Evolutionary conservation across 1,140 invertebrate genomes (phyloP), one percentile per base, ranked within the genome.

Genomic region (Steinernema khuongi): DNA sequence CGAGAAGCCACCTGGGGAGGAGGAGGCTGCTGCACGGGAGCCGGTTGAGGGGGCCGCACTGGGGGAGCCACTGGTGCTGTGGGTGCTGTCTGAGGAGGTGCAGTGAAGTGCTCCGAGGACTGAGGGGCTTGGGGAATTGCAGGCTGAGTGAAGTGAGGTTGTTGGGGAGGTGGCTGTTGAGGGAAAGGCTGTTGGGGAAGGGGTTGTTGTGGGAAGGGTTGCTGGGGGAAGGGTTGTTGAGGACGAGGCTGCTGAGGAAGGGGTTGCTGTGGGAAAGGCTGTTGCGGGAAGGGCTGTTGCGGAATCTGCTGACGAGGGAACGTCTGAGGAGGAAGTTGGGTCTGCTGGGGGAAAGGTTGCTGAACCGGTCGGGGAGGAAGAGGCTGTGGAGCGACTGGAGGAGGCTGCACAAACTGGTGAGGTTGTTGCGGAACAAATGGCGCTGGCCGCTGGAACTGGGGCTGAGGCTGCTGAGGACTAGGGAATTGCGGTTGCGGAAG

Each of bases 381-480:
- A 28, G 73, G 17, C 32, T 76, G 74, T 31, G 19, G 73, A 19
- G 32, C 19, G n/a, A 33, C 30, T 7, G 74, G 72, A 66, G 71
- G 73, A 22, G 19, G 19, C 7, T 7, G 67, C 22, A 76, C 70
- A 70, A 70, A 70, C 14, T 31, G 67, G 18, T 70, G 81, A 19
- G 73, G 80, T 28, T 29, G 74, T 41, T 78, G 82, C 68, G 71
- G 68, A 22, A 69, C 70, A 4, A 68, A 17, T 30, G 76, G 74
- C 29, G 71, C 50, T 31, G 44, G 77, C 26, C 67, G 76, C 28
- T 74, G 70, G 31, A 70, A 71, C 29, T 67, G 43, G 26, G 44
- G 22, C 22, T 78, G 77, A 19, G 71, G 77, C 30, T n/a, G 72
- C 32, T 73, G 72, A 31, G 31, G 33, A 30, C 36, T 1, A 67